Base-by-base conservation (phyloP, 2,113 vertebrate species). In the Istiophorus platypterus region DNA sequence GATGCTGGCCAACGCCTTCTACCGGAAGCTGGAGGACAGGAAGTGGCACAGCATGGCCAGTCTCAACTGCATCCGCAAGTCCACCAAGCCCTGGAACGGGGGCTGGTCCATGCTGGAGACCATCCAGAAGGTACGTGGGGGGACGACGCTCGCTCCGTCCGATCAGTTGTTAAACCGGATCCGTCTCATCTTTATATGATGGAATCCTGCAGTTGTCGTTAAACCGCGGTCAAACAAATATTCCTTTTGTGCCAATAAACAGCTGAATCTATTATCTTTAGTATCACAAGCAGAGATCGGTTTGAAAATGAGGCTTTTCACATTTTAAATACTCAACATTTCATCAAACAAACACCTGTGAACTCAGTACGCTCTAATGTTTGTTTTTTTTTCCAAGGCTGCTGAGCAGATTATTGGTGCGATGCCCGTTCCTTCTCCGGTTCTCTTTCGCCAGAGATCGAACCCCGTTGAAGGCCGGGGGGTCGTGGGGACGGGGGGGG, bases 1-100 rank as follows among this genome's bases (percentile, higher is more conserved):
- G 90, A 98, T 99, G 97, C 90, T 99, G 85, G 98, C 98, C 90
- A 98, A 98, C 71, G 98, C 98, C 90, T 99, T 99, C 95, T 98
- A 99, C 93, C 95, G 98, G 94, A 99, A 99, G 95, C 78, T 99
- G 91, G 98, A 99, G 91, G 98, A 99, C 95, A 95, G 98, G 75
- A 99, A 99, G 88, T 99, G 98, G 98, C 98, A 99, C 92, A 99
- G 98, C 69, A 99, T 99, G 98, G 98, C 98, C 5, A 99, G 98
- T 41, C 95, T 99, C 74, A 99, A 99, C 93, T 99, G 98, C 92
- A 99, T 99, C 93, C 95, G 96, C 86, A 99, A 99, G 90, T 97
- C 98, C 52, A 99, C 98, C 86, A 99, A 99, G 75, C 98, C 98
- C 0, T 99, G 98, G 98, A 99, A 99, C 0, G 98, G 98, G 66